Evolutionary conservation across 2,888 invertebrate species (phyloP), one percentile per base, ranked within the genome.

Genomic region (Eurytoma adleriae): DNA sequence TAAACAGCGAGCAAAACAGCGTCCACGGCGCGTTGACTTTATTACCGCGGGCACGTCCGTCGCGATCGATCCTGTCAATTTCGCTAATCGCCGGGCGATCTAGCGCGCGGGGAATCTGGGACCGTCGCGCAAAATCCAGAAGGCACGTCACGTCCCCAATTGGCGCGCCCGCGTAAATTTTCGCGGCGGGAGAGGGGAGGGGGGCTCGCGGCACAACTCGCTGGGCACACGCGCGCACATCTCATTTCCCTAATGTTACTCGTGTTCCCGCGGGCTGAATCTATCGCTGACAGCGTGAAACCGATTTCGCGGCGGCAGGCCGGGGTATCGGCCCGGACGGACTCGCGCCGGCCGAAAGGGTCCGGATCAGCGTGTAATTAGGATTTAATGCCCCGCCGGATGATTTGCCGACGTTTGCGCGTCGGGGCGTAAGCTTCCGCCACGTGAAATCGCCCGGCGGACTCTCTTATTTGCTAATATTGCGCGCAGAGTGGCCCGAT

Each of bases 191-290:
- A 1, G 40, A 0, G 40, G 40, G 40, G 40, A 10, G 10, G 1
- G 40, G 40, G 40, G 40, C 16, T 40, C 24, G 14, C 50, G 50
- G 24, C 66, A 48, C 73, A 20, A 24, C 52, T 13, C 18, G 40
- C 40, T 40, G 40, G 40, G 40, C 40, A 10, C 40, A 40, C 18
- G 14, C 59, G 66, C 4, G 50, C 73, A 68, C 73, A 62, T 79
- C 78, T 79, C 72, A 79, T 79, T 79, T 68, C 52, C 78, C 73
- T 79, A 79, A 79, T 79, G 78, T 73, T 71, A 59, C 78, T 5
- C 30, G 18, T 40, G 69, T 67, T 66, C 20, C 54, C 59, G 70
- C 52, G 61, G 18, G 48, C 71, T 24, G 61, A 79, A 79, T 67
- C 78, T 61, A 79, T 79, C 73, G 78, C 57, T 40, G 78, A 78